These are phyloP conservation scores for Lamellibrachia luymesi DNA, from an alignment of 1,140 invertebrate species.

Conservation along the genomic window DNA sequence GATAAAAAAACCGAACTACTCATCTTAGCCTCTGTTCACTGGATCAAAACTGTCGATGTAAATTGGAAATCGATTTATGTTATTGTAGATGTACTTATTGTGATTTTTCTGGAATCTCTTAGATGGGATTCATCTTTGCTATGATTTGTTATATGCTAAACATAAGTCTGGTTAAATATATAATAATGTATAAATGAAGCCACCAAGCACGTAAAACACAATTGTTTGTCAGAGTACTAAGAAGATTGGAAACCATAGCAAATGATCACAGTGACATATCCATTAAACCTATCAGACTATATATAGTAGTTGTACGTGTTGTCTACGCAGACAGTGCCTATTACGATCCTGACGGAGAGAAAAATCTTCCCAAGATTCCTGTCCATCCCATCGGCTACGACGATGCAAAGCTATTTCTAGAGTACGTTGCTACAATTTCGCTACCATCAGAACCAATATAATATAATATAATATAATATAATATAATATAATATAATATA, in stretches of 20 bases:
- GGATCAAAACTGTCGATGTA: background rate
- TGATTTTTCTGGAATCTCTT: too few relatives aligned
- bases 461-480: too few relatives aligned
- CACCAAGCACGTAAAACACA: background rate
- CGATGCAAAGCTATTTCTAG: slow-evolving; percentile 32
- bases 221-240: background rate
- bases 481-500: too few relatives aligned
- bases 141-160: background rate
- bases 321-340: background rate
- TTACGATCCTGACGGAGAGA: slow-evolving; percentile 18
- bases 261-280: background rate
- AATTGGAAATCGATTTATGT: background rate
- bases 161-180: background rate
- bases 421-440: background rate
- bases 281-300: too few relatives aligned
- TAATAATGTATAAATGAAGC: background rate
- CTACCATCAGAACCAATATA: too few relatives aligned
- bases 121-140: background rate
- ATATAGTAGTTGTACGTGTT: background rate
- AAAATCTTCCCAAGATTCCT: slow-evolving; percentile 41
- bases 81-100: too few relatives aligned
- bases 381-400: slow-evolving; percentile 50
- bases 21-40: background rate
- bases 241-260: background rate
- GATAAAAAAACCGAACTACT: background rate